Conservation (phyloP, 2,797 vertebrate species). For the Rhinogobio ventralis region DNA sequence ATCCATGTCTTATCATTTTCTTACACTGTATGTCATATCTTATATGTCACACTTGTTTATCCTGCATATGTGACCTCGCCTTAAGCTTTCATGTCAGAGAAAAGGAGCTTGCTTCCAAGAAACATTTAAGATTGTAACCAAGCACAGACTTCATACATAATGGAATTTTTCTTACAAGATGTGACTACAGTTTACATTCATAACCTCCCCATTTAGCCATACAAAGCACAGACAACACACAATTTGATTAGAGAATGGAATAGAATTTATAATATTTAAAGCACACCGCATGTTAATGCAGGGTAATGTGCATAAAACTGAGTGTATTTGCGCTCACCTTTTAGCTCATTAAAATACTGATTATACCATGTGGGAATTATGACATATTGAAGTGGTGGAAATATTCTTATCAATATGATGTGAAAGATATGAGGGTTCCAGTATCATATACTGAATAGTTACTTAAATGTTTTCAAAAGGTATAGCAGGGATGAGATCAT, state of each 20-base stretch:
- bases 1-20: not conserved
- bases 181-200: constrained; percentile 12
- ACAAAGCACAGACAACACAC: constrained; percentile 1
- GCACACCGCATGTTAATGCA: not conserved
- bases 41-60: constrained; percentile 18
- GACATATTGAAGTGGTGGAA: not conserved
- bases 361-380: not conserved
- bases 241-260: not conserved
- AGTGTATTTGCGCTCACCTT: not conserved
- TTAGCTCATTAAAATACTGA: not conserved
- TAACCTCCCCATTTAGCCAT: not conserved
- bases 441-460: not conserved
- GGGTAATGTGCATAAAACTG: not conserved
- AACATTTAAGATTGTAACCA: not conserved
- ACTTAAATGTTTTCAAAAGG: not conserved
- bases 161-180: not conserved
- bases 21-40: not conserved
- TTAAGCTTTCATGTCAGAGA: constrained; percentile 5
- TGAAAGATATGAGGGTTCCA: not conserved
- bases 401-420: not conserved
- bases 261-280: constrained; percentile 2
- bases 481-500: not conserved
- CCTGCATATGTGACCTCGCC: not conserved
- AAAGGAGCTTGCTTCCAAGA: not conserved
- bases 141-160: not conserved